Evolutionary conservation across 1,140 invertebrate genomes (phyloP), one percentile per base, ranked within the genome.

Genomic region (Listronotus bonariensis): DNA sequence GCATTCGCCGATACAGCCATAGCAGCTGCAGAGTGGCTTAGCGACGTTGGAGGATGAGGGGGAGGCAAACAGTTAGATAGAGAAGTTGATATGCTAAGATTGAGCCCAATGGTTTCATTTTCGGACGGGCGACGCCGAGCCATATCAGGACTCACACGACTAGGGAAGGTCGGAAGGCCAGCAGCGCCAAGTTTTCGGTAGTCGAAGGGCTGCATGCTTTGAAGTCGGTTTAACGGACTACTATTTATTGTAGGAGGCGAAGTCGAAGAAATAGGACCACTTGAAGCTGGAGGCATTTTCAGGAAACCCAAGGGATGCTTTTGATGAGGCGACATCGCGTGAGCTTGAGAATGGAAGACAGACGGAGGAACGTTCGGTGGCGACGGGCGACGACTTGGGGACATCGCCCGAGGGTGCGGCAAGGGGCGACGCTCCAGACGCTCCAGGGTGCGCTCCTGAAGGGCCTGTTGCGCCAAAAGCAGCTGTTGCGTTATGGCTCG

Each of bases 201-300:
- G 77, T 96, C 94, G 77, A 95, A 96, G 1, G 94, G 94, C 77
- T 96, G 93, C 94, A 97, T 96, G 71, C 89, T 96, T 80, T 96
- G 93, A 18, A 97, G 81, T 72, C 92, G 86, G 77, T 92, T 95
- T 34, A 97, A 81, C 72, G 82, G 82, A 72, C 80, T 82, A 45
- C 80, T 79, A 49, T 84, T 73, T 45, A 68, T 79, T 49, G 71
- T 76, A 12, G 81, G 78, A 0, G 81, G 79, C 6, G 82, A 78
- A 54, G 68, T 74, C 20, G 72, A 74, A 41, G 68, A 72, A 20
- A 74, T 70, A 6, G 73, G 72, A 31, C 71, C 65, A 34, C 70
- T 76, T 65, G 66, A 68, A 68, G 65, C 64, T 9, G 74, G 71
- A 20, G 75, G 74, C 64, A 80, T 69, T 66, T 77, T 76, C 26